A percentile compares a stretch with the other conserved stretches of the same genome.
phyloP scores from a whole-genome alignment of 2,797 vertebrate genomes.

The Hipposideros larvatus region DNA sequence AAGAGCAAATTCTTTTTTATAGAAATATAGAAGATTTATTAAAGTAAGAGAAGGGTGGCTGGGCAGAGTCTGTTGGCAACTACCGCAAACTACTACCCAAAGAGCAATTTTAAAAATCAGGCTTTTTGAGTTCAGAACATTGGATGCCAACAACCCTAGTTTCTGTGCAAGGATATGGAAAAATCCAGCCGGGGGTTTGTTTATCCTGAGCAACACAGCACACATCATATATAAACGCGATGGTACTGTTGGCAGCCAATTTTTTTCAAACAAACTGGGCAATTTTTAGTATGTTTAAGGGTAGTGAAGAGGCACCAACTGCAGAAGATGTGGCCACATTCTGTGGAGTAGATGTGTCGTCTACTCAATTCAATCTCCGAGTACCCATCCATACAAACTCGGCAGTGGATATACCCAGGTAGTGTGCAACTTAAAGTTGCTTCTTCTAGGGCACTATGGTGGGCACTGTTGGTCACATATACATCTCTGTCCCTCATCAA shows the following conservation, averaged over 20 bases:
- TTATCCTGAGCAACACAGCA: slow-evolving; percentile 75
- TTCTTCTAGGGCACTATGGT: slow-evolving; percentile 76
- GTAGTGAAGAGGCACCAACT: slow-evolving; percentile 94
- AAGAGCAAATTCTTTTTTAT: background rate
- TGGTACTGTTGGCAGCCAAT: slow-evolving; percentile 93
- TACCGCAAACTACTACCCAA: background rate
- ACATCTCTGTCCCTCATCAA: slow-evolving; percentile 78
- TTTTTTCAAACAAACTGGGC: slow-evolving; percentile 94
- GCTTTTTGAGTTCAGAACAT: slow-evolving; percentile 69
- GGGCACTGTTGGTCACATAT: slow-evolving; percentile 69
- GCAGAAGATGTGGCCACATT: slow-evolving; percentile 96
- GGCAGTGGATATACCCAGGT: slow-evolving; percentile 90
- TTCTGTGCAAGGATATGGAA: background rate
- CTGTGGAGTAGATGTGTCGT: slow-evolving; percentile 93
- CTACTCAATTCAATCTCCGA: slow-evolving; percentile 93
- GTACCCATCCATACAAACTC: slow-evolving; percentile 93
- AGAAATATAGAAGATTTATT: no score
- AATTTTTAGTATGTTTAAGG: slow-evolving; percentile 91
- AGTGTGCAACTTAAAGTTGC: slow-evolving; percentile 37
- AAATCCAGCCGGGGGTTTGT: background rate
- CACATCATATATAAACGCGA: slow-evolving; percentile 92
- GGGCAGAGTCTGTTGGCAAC: no score
- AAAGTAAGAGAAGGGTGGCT: no score
- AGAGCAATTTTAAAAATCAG: slow-evolving; percentile 66
- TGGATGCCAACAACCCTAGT: background rate